Evolutionary conservation across 1,140 invertebrate genomes (phyloP), one percentile per base, ranked within the genome.

Genomic region (Solenopsis fugax): DNA sequence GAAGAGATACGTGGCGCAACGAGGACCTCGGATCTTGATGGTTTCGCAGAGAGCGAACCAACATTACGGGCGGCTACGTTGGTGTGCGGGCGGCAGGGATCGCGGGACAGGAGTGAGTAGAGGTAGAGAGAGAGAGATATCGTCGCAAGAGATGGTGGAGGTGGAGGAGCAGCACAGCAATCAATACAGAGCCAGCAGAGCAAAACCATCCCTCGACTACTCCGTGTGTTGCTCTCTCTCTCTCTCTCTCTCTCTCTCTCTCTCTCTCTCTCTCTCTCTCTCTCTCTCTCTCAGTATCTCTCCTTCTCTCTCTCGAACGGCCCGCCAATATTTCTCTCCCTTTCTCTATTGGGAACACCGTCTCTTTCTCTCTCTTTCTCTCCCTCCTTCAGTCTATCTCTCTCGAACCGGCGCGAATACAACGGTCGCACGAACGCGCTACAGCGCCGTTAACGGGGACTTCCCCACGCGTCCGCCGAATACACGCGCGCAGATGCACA

Each of bases 161-260:
- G 86, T 71, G 87, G 76, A 90, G 90, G 88, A 88, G 81, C 88
- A 89, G 85, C 87, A 88, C 87, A 90, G 92, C 93, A 94, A 94
- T 94, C 93, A 94, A 94, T 94, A 94, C 93, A 92, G 92, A 94
- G 91, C 90, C 90, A 93, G 91, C 91, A 90, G 92, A 92, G 92
- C 92, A 93, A 94, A 93, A 93, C 91, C 93, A 93, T 94, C 93
- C 93, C 91, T 90, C 89, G 88, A 82, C 81, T 89, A 80, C 69
- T 81, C 71, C 56, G 45, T 85, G 24, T 85, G 76, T 56, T 37
- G 60, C 80, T 78, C 58, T 56, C 18, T 24, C 81, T 24, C 73
- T 60, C 69, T 45, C 48, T 1, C 56, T 52, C 78, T 78, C 58
- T 50, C 12, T 41, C 76, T 50, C 77, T 60, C 69, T 41, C 37